Evolutionary conservation across 2,888 invertebrate genomes (phyloP).

Genomic region (Limnephilus auricula): DNA sequence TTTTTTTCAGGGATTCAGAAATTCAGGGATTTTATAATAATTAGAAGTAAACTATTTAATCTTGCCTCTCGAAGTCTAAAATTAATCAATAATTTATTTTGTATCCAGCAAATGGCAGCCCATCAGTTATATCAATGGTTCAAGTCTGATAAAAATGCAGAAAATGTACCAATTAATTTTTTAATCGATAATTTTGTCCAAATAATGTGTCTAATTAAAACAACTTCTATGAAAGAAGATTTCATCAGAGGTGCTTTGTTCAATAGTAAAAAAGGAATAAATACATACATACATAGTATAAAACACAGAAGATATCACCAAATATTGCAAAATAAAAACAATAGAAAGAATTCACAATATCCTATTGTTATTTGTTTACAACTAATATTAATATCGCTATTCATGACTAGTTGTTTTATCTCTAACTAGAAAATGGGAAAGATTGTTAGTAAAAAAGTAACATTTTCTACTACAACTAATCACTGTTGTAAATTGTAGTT

Average conservation of each 20-base stretch:
- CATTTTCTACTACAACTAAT: slow-evolving; percentile 13
- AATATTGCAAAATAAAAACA: slow-evolving; percentile 16
- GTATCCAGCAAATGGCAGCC: not conserved
- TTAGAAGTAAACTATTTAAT: not conserved
- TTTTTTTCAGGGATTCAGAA: not conserved
- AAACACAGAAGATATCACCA: slow-evolving; percentile 7
- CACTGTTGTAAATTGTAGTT: slow-evolving; percentile 14
- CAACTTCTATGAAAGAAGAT: not conserved
- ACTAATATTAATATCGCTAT: slow-evolving; percentile 27
- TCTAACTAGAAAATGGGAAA: not conserved
- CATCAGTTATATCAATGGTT: not conserved
- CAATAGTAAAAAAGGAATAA: not conserved
- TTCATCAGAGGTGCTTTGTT: not conserved
- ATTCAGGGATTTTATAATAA: not conserved
- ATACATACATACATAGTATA: slow-evolving; percentile 4
- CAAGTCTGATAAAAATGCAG: not conserved
- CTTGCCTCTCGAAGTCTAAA: not conserved
- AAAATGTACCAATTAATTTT: not conserved
- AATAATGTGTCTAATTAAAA: not conserved
- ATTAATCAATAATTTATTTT: not conserved
- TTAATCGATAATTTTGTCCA: not conserved
- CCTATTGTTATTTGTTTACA: slow-evolving; percentile 12
- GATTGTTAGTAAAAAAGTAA: slow-evolving; percentile 31
- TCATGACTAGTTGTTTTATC: slow-evolving; percentile 36
- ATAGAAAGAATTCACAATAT: not conserved